A percentile compares a stretch with the other conserved stretches of the same genome.
Conservation (phyloP, 2,113 vertebrate genomes). For the Silurus meridionalis region DNA sequence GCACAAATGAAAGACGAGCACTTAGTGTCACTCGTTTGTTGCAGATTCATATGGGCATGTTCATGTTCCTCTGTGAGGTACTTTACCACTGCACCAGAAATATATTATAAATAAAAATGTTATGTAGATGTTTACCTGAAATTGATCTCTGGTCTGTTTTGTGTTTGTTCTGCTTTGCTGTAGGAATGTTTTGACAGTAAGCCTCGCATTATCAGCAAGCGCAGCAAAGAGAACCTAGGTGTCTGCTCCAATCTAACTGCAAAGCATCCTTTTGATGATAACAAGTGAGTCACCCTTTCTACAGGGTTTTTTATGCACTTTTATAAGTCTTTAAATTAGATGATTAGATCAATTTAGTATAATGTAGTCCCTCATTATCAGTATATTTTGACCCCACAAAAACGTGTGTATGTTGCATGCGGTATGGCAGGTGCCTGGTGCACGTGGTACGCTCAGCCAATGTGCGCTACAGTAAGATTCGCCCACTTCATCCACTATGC, state of each 20-base stretch:
- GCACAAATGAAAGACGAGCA: conserved; percentile 86
- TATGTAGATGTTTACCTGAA: neutral
- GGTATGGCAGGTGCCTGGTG: conserved; percentile 87
- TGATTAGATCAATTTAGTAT: neutral
- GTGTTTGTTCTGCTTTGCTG: neutral
- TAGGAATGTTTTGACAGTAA: conserved; percentile 99
- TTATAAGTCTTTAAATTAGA: neutral
- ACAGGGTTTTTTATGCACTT: neutral
- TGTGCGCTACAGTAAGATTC: conserved; percentile 94
- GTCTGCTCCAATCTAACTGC: conserved; percentile 96
- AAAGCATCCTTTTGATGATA: conserved; percentile 92
- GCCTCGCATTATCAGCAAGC: conserved; percentile 97
- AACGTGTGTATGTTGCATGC: neutral
- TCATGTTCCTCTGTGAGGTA: conserved; percentile 99
- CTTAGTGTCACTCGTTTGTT: conserved; percentile 93
- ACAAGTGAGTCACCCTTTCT: conserved; percentile 82
- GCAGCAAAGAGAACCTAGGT: conserved; percentile 90
- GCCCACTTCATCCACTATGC: conserved; percentile 93
- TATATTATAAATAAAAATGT: conserved; percentile 68
- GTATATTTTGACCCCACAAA: neutral
- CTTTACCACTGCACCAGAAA: neutral
- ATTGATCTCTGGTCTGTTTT: neutral
- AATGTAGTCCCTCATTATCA: neutral
- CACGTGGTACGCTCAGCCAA: conserved; percentile 94
- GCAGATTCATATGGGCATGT: conserved; percentile 98